phyloP scores from a whole-genome alignment of 2,113 vertebrate genomes.

The Ascaphus truei region DNA sequence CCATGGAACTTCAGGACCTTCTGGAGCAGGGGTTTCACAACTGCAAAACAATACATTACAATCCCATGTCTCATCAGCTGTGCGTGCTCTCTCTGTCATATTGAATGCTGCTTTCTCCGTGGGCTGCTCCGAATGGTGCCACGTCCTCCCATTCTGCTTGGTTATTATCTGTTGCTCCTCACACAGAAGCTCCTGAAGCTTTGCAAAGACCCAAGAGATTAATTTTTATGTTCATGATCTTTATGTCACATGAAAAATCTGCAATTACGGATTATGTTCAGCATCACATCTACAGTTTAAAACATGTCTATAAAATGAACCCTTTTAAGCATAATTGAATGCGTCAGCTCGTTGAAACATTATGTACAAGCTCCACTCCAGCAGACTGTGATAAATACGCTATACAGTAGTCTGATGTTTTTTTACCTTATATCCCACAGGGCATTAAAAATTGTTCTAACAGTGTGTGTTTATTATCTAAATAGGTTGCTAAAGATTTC shows the following conservation, averaged over 20 bases:
- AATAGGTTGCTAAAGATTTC: neutral
- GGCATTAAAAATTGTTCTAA: neutral
- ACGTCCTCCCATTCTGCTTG: too few relatives aligned
- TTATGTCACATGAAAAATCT: conserved; percentile 27
- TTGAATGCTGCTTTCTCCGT: too few relatives aligned
- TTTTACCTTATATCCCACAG: conserved; percentile 16
- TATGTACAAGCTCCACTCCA: conserved; percentile 38
- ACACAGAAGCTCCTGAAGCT: neutral
- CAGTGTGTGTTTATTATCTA: conserved; percentile 1
- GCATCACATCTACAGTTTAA: conserved; percentile 25
- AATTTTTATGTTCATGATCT: too few relatives aligned
- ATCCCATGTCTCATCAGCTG: too few relatives aligned
- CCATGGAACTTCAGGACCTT: too few relatives aligned
- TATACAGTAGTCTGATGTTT: conserved; percentile 17
- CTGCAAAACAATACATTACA: too few relatives aligned
- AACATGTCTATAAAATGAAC: conserved; percentile 34
- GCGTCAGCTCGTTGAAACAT: conserved; percentile 42
- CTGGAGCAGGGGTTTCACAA: too few relatives aligned
- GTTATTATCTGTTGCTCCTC: too few relatives aligned
- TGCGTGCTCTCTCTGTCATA: neutral
- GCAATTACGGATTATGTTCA: conserved; percentile 38
- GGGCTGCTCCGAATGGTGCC: too few relatives aligned
- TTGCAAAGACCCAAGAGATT: conserved; percentile 9
- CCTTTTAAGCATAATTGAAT: conserved; percentile 42
- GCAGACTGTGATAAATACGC: conserved; percentile 40